Conservation (phyloP, 2,797 vertebrate species). For the Pogonophryne albipinna region DNA sequence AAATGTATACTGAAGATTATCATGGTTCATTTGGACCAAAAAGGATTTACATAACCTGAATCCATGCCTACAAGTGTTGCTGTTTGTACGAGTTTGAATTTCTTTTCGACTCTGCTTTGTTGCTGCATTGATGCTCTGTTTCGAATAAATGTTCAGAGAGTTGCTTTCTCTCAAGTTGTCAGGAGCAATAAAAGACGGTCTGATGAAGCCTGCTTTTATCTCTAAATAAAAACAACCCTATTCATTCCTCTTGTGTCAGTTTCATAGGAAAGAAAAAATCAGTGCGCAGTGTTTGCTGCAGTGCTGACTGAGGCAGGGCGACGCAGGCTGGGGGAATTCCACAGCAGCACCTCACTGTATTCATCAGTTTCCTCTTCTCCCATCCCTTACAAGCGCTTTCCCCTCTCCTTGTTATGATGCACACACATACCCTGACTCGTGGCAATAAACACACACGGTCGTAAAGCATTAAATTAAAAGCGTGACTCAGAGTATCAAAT, state of each 20-base stretch:
- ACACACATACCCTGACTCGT: not conserved
- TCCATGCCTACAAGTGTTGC: not conserved
- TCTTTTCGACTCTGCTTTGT: not conserved
- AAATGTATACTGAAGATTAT: not conserved
- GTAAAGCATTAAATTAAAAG: conserved; percentile 60
- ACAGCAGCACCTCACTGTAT: conserved; percentile 16
- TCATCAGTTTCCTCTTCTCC: conserved; percentile 22
- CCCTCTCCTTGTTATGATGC: not conserved
- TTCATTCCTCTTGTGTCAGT: conserved; percentile 1
- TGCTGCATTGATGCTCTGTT: conserved; percentile 23
- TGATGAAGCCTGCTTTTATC: conserved; percentile 23
- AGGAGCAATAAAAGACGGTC: not conserved
- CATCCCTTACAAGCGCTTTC: conserved; percentile 3
- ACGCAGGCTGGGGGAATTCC: conserved; percentile 25
- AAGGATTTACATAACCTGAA: conserved; percentile 12
- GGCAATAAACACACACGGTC: conserved; percentile 39
- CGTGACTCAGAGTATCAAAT: conserved; percentile 58
- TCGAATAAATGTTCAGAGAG: conserved; percentile 25
- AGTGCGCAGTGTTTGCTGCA: conserved; percentile 13
- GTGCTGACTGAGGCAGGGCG: conserved; percentile 1
- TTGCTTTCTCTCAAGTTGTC: conserved; percentile 31
- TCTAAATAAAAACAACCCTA: conserved; percentile 9
- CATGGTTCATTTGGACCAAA: not conserved
- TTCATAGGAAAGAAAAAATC: conserved; percentile 18
- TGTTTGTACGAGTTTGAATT: conserved; percentile 1